A percentile compares a stretch with the other conserved stretches of the same genome.
Conservation (phyloP, 2,113 vertebrate species). For the Cepphus grylle region DNA sequence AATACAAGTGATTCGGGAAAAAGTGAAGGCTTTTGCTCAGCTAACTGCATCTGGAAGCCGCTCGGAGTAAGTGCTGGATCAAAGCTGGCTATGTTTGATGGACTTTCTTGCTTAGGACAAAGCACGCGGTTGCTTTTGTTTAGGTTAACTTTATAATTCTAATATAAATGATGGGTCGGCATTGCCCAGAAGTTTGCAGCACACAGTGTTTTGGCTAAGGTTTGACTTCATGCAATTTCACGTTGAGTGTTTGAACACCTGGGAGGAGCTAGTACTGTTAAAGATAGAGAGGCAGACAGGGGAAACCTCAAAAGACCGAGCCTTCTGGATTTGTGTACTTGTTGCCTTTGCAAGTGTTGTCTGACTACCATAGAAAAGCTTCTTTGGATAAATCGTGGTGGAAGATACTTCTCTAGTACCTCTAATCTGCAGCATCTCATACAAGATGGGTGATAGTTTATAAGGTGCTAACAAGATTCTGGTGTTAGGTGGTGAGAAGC, state of each 20-base stretch:
- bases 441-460: neutral
- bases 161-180: neutral
- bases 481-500: neutral
- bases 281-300: neutral
- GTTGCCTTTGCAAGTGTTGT: neutral
- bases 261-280: neutral
- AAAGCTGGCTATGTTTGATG: neutral
- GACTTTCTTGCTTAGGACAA: neutral
- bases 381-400: neutral
- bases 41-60: conserved; percentile 88
- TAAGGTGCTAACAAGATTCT: neutral
- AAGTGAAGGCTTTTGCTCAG: conserved; percentile 96
- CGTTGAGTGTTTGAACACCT: neutral
- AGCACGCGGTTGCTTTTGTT: neutral
- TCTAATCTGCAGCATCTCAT: neutral
- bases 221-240: neutral
- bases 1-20: conserved; percentile 94
- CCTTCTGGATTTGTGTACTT: neutral
- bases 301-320: neutral
- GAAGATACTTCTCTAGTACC: neutral
- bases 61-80: conserved; percentile 83
- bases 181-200: neutral
- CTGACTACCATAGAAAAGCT: neutral
- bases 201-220: neutral
- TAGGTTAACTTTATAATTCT: neutral